Conservation (phyloP, 2,113 vertebrate species). For the Colaptes auratus region DNA sequence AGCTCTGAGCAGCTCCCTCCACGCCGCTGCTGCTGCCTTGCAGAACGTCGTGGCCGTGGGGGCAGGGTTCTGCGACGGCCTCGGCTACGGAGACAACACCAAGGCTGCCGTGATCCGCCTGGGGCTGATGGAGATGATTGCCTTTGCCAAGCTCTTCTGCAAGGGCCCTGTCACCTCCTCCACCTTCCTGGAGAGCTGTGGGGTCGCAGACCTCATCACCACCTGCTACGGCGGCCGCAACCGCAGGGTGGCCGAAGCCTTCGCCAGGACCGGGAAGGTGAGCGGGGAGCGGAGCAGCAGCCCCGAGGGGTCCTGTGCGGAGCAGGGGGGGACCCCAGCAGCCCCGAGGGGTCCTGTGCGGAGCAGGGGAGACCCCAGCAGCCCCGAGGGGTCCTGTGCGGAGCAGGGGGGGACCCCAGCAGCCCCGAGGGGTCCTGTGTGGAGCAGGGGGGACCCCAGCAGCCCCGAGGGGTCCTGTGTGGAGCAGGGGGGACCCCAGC, state of each 20-base stretch:
- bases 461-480: too few species aligned
- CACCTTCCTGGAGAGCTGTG: conserved; percentile 98
- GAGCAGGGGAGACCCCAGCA: too few species aligned
- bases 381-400: too few species aligned
- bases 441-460: too few species aligned
- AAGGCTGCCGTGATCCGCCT: conserved; percentile 96
- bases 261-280: conserved; percentile 91
- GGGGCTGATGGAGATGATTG: conserved; percentile 97
- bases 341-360: not conserved
- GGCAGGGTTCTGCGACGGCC: conserved; percentile 95
- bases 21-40: too few species aligned
- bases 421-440: too few species aligned
- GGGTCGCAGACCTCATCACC: conserved; percentile 94
- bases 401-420: too few species aligned
- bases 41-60: conserved; percentile 93
- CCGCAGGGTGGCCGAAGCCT: conserved; percentile 92
- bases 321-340: too few species aligned
- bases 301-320: not conserved
- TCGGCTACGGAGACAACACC: conserved; percentile 94
- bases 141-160: conserved; percentile 90
- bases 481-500: too few species aligned
- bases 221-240: conserved; percentile 97
- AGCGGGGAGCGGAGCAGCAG: not conserved
- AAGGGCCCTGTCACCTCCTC: conserved; percentile 80
- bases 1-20: not conserved